Percentiles rank a stretch among this genome's conserved stretches.
These are phyloP conservation scores for Malacoraja senta DNA, from an alignment of 2,797 vertebrate species.

Conservation along the genomic window DNA sequence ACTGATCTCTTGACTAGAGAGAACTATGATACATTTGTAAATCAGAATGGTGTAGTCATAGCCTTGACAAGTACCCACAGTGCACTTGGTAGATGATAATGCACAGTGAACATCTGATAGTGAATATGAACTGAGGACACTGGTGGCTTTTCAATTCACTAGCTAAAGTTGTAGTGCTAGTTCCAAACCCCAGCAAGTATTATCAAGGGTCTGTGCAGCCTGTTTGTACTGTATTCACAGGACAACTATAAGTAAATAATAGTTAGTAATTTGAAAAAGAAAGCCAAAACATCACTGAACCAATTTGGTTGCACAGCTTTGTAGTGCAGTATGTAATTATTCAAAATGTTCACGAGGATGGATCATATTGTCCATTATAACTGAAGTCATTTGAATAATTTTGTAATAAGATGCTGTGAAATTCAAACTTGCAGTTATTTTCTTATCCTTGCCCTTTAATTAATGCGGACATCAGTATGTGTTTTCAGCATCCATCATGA, in stretches of 20 bases:
- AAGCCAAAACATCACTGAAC: background rate
- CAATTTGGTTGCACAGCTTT: background rate
- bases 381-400: slow-evolving; percentile 26
- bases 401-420: slow-evolving; percentile 8
- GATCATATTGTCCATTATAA: background rate
- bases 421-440: slow-evolving; percentile 10
- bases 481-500: background rate
- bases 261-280: background rate
- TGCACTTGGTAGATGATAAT: too few species aligned
- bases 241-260: background rate
- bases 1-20: too few species aligned
- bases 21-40: too few species aligned
- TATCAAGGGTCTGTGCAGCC: too few species aligned
- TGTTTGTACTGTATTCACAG: background rate
- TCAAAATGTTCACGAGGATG: background rate
- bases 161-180: background rate
- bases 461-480: background rate
- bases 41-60: too few species aligned
- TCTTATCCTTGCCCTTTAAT: background rate
- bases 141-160: background rate
- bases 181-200: background rate
- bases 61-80: too few species aligned
- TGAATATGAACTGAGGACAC: background rate
- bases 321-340: background rate
- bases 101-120: background rate